Base-by-base conservation (phyloP, 2,113 vertebrate genomes). In the Cardinalis cardinalis region DNA sequence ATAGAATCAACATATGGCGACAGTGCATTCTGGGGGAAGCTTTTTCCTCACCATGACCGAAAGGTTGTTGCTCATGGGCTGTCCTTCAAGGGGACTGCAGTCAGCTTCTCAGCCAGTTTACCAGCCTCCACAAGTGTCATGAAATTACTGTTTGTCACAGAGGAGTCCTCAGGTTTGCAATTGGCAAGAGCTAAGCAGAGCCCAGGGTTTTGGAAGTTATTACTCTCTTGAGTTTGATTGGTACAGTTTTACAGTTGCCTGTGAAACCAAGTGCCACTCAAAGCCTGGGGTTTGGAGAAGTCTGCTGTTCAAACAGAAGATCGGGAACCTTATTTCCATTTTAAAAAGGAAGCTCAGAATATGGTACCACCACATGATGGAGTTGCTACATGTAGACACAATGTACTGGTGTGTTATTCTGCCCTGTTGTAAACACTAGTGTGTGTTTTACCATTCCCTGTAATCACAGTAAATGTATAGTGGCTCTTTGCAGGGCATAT, bases 381-480 rank as follows among this genome's bases (percentile, higher is more conserved):
- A 36, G 16, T 23, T 6, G 2, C 40, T 48, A 25, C 1, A 0
- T 40, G 12, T 10, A 52, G 71, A 17, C 7, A 7, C 16, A 0
- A 25, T 38, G 44, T 41, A 14, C 18, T 61, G 43, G 6, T 40
- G 32, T 4, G 0, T 73, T 63, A 26, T 63, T 84, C 46, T 7
- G 29, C 3, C n/a, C 34, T 38, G 19, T 32, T 89, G n/a, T 74
- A 56, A 77, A 26, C 40, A 17, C 31, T 26, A 2, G 7, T 1
- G 0, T 48, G 28, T n/a, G 5, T 59, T 87, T 71, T 36, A 68
- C 41, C 48, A 4, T 94, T 87, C 56, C 31, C 16, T 80, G 0
- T 51, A 20, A 63, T 81, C 26, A 24, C 58, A 53, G 41, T 29
- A 31, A 43, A 41, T 29, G 15, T 61, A 18, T 26, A 40, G 55